Conservation (phyloP, 2,888 invertebrate species). For the Dasypolia templi region DNA sequence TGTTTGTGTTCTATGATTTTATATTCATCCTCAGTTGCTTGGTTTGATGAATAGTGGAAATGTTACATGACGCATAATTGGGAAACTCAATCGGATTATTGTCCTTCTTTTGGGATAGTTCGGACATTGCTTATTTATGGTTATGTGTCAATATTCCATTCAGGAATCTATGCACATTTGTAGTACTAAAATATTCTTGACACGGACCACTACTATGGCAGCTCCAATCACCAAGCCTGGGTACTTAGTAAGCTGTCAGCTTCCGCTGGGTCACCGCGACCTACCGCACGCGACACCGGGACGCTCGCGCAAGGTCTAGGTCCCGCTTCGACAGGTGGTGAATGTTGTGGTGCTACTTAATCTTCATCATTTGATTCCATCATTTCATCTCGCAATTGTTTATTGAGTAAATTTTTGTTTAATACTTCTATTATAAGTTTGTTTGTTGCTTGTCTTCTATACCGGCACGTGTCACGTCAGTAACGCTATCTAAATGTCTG, state of each 20-base stretch:
- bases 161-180: neutral
- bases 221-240: conserved; percentile 12
- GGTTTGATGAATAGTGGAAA: conserved; percentile 8
- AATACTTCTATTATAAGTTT: neutral
- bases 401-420: neutral
- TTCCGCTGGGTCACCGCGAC: conserved; percentile 57
- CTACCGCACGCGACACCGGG: conserved; percentile 69
- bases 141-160: conserved; percentile 4
- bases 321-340: conserved; percentile 59
- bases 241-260: conserved; percentile 40
- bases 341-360: conserved; percentile 48
- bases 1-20: conserved; percentile 13
- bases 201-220: conserved; percentile 12
- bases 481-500: conserved; percentile 9
- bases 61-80: neutral
- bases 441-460: neutral
- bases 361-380: conserved; percentile 8
- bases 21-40: neutral
- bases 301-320: conserved; percentile 68
- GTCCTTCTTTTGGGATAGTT: neutral
- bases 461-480: neutral
- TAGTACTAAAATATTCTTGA: conserved; percentile 8
- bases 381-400: neutral
- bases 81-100: neutral
- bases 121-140: neutral